Percentiles rank a stretch among this genome's conserved stretches.
Evolutionary conservation across 2,113 vertebrate species (phyloP).

Genomic region (Centropristis striata): DNA sequence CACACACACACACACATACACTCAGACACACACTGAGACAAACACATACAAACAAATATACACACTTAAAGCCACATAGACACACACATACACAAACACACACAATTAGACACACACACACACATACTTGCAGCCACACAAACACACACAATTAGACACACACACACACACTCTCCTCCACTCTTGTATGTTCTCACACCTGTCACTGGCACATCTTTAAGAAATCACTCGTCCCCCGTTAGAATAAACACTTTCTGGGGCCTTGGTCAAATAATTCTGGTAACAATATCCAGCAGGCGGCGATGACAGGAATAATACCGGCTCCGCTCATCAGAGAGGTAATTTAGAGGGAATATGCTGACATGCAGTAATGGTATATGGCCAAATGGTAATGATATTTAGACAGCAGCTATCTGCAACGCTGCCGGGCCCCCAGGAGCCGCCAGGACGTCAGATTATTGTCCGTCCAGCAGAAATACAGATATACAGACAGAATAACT

Average conservation of each 20-base stretch:
- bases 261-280: conserved; percentile 80
- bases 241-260: conserved; percentile 76
- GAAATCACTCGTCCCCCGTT: conserved; percentile 76
- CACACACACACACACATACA: conserved; percentile 19
- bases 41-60: conserved; percentile 7
- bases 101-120: background rate
- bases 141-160: too few relatives aligned
- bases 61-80: too few relatives aligned
- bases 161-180: conserved; percentile 21
- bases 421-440: conserved; percentile 35
- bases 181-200: conserved; percentile 48
- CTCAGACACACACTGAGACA: background rate
- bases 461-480: conserved; percentile 30
- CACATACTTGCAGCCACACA: too few relatives aligned
- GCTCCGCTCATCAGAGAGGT: conserved; percentile 70
- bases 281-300: conserved; percentile 74
- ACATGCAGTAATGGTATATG: conserved; percentile 68
- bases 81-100: conserved; percentile 18
- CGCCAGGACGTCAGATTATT: conserved; percentile 56
- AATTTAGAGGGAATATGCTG: conserved; percentile 66
- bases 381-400: conserved; percentile 77
- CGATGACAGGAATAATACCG: conserved; percentile 74
- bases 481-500: conserved; percentile 70
- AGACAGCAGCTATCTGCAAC: conserved; percentile 74
- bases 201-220: conserved; percentile 78